Conservation (phyloP, 2,113 vertebrate species). For the Psephotus haematonotus region DNA sequence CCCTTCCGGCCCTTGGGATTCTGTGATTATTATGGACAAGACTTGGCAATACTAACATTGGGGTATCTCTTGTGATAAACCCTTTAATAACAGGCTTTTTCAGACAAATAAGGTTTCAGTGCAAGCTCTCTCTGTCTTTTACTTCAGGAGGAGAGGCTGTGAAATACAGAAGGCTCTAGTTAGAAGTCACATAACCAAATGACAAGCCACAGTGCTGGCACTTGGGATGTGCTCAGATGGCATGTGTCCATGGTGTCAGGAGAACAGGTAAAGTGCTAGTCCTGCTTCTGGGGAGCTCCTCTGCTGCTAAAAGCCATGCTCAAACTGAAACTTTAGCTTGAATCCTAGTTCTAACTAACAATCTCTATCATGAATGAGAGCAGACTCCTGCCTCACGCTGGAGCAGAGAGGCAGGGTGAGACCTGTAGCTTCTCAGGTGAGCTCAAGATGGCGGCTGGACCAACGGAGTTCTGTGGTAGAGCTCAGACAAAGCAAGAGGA, state of each 20-base stretch:
- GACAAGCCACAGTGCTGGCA: accelerated
- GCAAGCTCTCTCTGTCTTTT: background rate
- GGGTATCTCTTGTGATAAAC: accelerated
- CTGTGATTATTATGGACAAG: accelerated
- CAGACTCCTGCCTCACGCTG: accelerated
- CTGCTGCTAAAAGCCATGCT: accelerated
- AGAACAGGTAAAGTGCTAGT: background rate
- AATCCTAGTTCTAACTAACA: background rate
- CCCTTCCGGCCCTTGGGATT: no score
- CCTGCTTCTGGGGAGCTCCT: background rate
- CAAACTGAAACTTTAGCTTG: background rate
- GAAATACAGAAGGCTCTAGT: accelerated
- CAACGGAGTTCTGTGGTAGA: background rate
- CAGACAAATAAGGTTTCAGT: no score
- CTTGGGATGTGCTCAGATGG: background rate
- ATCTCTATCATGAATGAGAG: accelerated
- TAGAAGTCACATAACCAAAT: background rate
- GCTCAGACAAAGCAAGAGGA: background rate
- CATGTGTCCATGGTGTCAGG: accelerated
- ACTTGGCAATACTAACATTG: background rate
- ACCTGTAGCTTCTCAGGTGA: background rate
- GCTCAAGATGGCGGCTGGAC: accelerated
- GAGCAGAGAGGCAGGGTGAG: background rate
- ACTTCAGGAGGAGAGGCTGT: background rate
- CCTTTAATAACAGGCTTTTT: background rate